Evolutionary conservation across 2,888 invertebrate genomes (phyloP).

Genomic region (Pollenia amentaria): DNA sequence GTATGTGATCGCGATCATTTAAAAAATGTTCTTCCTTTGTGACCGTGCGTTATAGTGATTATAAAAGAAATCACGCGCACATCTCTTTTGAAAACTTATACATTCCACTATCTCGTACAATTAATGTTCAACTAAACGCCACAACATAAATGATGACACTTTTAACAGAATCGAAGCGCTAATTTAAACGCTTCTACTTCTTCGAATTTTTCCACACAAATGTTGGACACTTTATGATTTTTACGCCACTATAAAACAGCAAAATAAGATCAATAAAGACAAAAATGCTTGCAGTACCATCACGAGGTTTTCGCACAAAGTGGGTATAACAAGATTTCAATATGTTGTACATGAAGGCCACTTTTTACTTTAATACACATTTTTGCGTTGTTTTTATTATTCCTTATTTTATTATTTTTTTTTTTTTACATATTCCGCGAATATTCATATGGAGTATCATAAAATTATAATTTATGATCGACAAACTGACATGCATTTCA

Average conservation of each 20-base stretch:
- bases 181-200: slow-evolving; percentile 68
- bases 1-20: too few species aligned
- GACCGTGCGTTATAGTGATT: too few species aligned
- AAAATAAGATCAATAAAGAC: slow-evolving; percentile 43
- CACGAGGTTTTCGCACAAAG: not conserved
- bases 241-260: slow-evolving; percentile 44
- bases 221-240: slow-evolving; percentile 53
- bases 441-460: slow-evolving; percentile 66
- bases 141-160: slow-evolving; percentile 70
- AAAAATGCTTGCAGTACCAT: slow-evolving; percentile 13
- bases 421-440: slow-evolving; percentile 58
- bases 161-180: slow-evolving; percentile 54
- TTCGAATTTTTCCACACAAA: slow-evolving; percentile 17
- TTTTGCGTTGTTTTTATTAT: not conserved
- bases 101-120: slow-evolving; percentile 35
- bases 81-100: not conserved
- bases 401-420: slow-evolving; percentile 11
- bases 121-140: slow-evolving; percentile 67
- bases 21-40: too few species aligned
- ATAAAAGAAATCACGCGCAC: not conserved
- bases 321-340: slow-evolving; percentile 22
- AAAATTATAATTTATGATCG: slow-evolving; percentile 76
- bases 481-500: slow-evolving; percentile 68
- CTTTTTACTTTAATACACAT: slow-evolving; percentile 17
- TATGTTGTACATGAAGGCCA: slow-evolving; percentile 34